Conservation (phyloP, 1,140 invertebrate genomes). For the Hirudo medicinalis region DNA sequence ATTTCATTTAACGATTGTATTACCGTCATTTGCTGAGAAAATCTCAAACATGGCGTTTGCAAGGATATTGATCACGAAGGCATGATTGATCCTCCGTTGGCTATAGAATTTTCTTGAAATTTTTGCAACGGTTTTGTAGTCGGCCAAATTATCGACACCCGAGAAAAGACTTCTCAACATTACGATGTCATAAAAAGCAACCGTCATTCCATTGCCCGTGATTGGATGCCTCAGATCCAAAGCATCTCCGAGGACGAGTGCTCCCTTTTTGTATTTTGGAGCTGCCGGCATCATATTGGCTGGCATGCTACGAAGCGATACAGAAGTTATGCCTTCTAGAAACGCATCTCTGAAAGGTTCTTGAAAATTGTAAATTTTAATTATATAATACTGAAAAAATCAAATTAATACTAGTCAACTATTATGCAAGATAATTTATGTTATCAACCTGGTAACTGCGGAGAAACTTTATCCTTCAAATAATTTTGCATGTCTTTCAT, state of each 20-base stretch:
- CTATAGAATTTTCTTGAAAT: conserved; percentile 26
- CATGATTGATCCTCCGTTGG: conserved; percentile 29
- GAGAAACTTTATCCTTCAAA: conserved; percentile 27
- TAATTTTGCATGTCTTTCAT: conserved; percentile 29
- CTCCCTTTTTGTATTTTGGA: conserved; percentile 28
- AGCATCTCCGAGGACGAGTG: conserved; percentile 32
- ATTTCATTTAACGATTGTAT: conserved; percentile 5
- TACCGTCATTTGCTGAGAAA: conserved; percentile 33
- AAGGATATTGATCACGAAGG: conserved; percentile 34
- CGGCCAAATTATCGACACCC: conserved; percentile 25
- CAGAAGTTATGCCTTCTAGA: conserved; percentile 27
- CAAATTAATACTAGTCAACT: background rate
- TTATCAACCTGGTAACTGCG: conserved; percentile 31
- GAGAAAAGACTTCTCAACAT: conserved; percentile 29
- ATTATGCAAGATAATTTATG: background rate
- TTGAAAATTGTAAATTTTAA: conserved; percentile 14
- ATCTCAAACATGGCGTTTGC: conserved; percentile 33
- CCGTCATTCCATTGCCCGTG: conserved; percentile 35
- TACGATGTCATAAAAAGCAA: conserved; percentile 31
- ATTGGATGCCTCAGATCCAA: conserved; percentile 35
- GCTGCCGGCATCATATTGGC: conserved; percentile 31
- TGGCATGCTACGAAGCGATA: conserved; percentile 30
- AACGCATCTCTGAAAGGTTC: conserved; percentile 31
- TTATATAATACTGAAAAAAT: too few species aligned
- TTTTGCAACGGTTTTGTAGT: conserved; percentile 26